Base-by-base conservation (phyloP, 2,888 invertebrate genomes). In the Aphodius sticticus region DNA sequence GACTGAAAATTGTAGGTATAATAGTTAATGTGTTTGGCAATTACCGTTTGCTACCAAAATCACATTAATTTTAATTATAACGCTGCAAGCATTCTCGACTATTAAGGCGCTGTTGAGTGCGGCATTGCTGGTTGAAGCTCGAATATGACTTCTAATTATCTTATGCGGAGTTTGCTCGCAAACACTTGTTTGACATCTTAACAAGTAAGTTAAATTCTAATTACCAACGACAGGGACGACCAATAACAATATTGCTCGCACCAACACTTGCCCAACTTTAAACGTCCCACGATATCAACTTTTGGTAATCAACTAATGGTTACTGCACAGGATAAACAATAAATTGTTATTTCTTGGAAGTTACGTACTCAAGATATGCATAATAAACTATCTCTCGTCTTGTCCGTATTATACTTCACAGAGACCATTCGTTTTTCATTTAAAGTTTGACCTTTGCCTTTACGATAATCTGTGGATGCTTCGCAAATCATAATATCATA, bases 141-240 rank as follows among this genome's bases (percentile, higher is more conserved):
- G 53, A 53, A 53, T 53, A 53, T 53, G 53, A 53, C 53, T 53
- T 53, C 53, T 53, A 53, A 53, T 53, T 53, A 53, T 53, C 53
- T 53, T 26, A 26, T 26, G 53, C 7, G 53, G 6, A 53, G 53
- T 53, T 53, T 53, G 53, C 53, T 5, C 2, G 53, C 53, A 5
- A 53, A 53, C 53, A 53, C 53, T 53, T 53, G 53, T 5, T 53
- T 5, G 53, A 53, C 53, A 53, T 53, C 53, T 53, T 53, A 53
- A 53, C 6, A 53, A 53, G 53, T 12, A 53, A 53, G 53, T 53
- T 53, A 53, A 53, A 53, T 53, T 53, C 53, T 53, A 53, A 53
- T 53, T 53, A 53, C 6, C 9, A 53, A 53, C 53, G 53, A 12
- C 53, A 53, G 9, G 2, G 53, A 53, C 53, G 1, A 53, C 53